These are phyloP conservation scores for Eupithecia vulgata DNA, from an alignment of 2,888 invertebrate species.

Conservation along the genomic window DNA sequence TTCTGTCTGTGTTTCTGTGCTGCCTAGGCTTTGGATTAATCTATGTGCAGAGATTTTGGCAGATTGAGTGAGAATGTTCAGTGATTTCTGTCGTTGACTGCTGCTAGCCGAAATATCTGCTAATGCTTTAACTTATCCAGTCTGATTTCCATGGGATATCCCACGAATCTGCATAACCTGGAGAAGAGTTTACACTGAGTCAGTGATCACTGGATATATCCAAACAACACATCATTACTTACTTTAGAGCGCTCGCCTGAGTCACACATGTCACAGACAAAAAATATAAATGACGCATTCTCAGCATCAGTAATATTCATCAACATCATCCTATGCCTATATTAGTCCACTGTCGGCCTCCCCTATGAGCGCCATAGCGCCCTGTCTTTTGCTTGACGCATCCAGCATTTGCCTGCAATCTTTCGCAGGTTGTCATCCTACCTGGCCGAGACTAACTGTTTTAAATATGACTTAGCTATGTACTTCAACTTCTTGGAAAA, in stretches of 20 bases:
- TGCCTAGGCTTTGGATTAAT: too few relatives aligned
- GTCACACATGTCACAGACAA: not conserved
- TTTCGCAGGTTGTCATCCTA: too few relatives aligned
- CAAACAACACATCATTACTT: not conserved
- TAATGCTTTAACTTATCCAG: conserved; percentile 51
- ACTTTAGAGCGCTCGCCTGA: not conserved
- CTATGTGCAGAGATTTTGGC: too few relatives aligned
- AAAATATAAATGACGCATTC: not conserved
- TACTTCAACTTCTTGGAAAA: too few relatives aligned
- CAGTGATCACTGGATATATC: conserved; percentile 7
- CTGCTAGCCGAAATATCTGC: conserved; percentile 26
- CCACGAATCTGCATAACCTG: conserved; percentile 61
- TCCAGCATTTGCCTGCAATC: too few relatives aligned
- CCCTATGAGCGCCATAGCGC: too few relatives aligned
- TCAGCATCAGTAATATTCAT: not conserved
- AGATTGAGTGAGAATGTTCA: not conserved
- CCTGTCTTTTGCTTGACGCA: too few relatives aligned
- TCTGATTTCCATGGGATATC: conserved; percentile 61
- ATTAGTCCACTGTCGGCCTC: too few relatives aligned
- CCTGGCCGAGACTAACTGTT: too few relatives aligned
- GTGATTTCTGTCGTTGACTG: not conserved
- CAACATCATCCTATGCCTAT: too few relatives aligned
- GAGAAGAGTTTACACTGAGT: conserved; percentile 21
- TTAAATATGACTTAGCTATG: not conserved
- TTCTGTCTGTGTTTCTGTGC: too few relatives aligned